Conservation (phyloP, 2,888 invertebrate species). For the Lasius fuliginosus region DNA sequence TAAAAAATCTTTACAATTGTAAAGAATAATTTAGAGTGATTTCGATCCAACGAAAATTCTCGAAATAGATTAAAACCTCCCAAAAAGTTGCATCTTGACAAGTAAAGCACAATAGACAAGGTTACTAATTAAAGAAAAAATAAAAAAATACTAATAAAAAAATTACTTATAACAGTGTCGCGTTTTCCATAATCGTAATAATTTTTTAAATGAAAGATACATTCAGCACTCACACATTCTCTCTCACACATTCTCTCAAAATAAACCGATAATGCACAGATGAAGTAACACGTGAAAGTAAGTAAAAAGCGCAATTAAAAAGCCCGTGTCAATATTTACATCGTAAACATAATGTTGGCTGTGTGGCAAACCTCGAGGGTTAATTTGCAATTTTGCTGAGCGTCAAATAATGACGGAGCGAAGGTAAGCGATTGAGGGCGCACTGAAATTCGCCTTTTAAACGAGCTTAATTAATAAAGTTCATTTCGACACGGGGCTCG, state of each 20-base stretch:
- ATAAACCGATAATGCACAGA: neutral
- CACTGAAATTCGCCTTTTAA: constrained; percentile 45
- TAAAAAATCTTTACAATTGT: neutral
- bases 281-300: neutral
- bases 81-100: neutral
- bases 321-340: constrained; percentile 4
- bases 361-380: neutral
- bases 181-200: neutral
- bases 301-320: neutral
- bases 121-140: neutral
- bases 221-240: neutral
- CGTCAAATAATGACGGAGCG: constrained; percentile 29
- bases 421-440: constrained; percentile 19
- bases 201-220: neutral
- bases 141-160: neutral
- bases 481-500: constrained; percentile 23
- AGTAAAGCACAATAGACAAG: neutral
- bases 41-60: neutral
- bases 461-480: constrained; percentile 67
- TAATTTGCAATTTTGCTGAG: constrained; percentile 32
- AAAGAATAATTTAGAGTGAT: neutral
- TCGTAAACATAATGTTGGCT: neutral
- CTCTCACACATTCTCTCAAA: neutral
- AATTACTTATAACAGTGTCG: neutral
- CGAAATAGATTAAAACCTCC: neutral